Percentiles rank a stretch among this genome's conserved stretches.
phyloP scores from a whole-genome alignment of 2,797 vertebrate genomes.

The Phoebastria nigripes region DNA sequence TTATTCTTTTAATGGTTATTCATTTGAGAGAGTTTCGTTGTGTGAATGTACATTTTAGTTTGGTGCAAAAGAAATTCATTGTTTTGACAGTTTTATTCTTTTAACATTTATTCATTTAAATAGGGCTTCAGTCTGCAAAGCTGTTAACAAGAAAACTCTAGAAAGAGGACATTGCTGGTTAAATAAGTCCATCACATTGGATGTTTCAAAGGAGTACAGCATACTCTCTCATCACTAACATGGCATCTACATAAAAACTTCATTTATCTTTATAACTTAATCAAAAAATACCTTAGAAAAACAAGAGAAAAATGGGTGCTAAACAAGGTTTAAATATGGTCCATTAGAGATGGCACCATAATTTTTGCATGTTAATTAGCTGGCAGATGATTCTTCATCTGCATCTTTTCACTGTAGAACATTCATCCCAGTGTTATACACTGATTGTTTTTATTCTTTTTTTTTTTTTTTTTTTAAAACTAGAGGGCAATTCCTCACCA shows the following conservation, averaged over 20 bases:
- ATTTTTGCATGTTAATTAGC: background rate
- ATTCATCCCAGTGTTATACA: background rate
- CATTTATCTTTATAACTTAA: background rate
- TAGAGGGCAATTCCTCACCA: background rate
- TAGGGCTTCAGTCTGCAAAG: background rate
- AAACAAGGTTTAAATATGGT: background rate
- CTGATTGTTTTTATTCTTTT: background rate
- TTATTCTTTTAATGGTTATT: constrained; percentile 71
- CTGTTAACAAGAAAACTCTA: constrained; percentile 21
- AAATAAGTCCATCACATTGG: background rate
- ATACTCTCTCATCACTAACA: background rate
- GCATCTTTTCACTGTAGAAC: background rate
- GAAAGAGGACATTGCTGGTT: background rate
- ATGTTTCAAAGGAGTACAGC: background rate
- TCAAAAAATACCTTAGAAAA: background rate
- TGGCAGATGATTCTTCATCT: background rate
- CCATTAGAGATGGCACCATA: background rate
- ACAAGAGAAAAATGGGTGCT: background rate
- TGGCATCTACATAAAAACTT: background rate
- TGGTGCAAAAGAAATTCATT: constrained; percentile 32
- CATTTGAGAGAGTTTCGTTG: constrained; percentile 53
- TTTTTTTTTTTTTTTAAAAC: background rate
- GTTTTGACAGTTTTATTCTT: constrained; percentile 54
- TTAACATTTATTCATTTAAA: constrained; percentile 43
- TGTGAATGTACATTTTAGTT: constrained; percentile 52